phyloP scores from a whole-genome alignment of 2,113 vertebrate species.

The Amphiprion ocellaris region DNA sequence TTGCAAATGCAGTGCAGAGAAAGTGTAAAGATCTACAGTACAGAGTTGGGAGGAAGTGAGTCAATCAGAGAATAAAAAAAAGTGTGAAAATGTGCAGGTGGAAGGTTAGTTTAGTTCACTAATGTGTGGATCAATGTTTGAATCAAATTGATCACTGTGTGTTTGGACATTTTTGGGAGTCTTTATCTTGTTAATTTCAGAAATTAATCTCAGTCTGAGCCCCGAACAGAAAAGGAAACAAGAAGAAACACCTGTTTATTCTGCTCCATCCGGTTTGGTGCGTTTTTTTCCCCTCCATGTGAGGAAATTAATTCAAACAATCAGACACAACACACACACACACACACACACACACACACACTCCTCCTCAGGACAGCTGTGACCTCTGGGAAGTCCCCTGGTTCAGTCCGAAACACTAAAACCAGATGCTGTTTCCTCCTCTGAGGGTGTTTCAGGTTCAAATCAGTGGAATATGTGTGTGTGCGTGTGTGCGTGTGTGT shows the following conservation, averaged over 20 bases:
- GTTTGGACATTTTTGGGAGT: too few relatives aligned
- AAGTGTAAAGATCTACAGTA: too few relatives aligned
- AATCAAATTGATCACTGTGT: too few relatives aligned
- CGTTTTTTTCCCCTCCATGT: neutral
- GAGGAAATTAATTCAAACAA: neutral
- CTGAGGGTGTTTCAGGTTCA: neutral
- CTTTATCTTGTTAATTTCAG: too few relatives aligned
- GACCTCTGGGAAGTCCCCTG: conserved; percentile 51
- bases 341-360: conserved; percentile 9
- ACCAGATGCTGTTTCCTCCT: conserved; percentile 40
- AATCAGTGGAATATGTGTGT: neutral
- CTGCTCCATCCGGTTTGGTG: neutral
- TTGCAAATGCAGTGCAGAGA: too few relatives aligned
- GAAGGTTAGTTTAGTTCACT: too few relatives aligned
- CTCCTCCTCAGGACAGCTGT: neutral
- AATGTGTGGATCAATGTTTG: too few relatives aligned
- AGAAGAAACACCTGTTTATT: neutral
- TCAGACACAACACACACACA: neutral
- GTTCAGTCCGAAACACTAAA: conserved; percentile 17
- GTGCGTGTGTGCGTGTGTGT: neutral
- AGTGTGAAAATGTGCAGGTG: too few relatives aligned
- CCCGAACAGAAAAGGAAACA: too few relatives aligned
- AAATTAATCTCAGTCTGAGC: too few relatives aligned
- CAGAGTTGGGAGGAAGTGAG: too few relatives aligned
- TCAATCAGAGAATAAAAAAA: too few relatives aligned